Base-by-base conservation (phyloP, 2,888 invertebrate species). In the Drosophila neutralis region DNA sequence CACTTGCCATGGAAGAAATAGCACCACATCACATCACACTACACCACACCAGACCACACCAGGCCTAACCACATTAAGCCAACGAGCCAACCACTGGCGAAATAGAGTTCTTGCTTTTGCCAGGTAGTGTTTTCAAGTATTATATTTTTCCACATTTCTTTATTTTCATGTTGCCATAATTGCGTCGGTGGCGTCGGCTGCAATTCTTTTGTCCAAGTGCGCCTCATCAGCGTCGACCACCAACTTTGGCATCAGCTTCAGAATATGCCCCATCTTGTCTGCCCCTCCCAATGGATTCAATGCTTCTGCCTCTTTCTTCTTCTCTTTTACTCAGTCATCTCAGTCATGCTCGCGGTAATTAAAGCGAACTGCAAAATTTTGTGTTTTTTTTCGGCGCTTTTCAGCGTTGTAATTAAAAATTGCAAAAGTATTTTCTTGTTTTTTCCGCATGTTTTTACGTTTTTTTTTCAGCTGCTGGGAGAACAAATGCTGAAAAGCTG, bases 361-460 rank as follows among this genome's bases (percentile, higher is more conserved):
- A 85, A 85, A 83, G 86, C 82, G 80, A 83, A 76, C 88, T 80
- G 88, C 77, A 69, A 77, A 80, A 68, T 57, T 51, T 67, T 42
- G 57, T 57, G 35, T 57, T 79, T 82, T 85, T 85, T 84, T 85
- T 85, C 69, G 83, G 86, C 76, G 83, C 86, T 87, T 85, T 85
- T 85, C 82, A 83, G 82, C 75, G 87, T 80, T 80, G 87, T 89
- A 89, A 89, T 89, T 89, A 89, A 89, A 89, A 90, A 86, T 84
- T 73, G 84, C 81, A 82, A 89, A 84, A 80, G 84, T 80, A 79
- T 76, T 81, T 78, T 69, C 72, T 62, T 72, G 48, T 57, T 54
- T 62, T 38, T 49, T 52, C 40, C 51, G 29, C 29, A 24, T 52
- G 38, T 48, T 69, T 31, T 45, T 15, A 15, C 15, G 7, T 21